Percentiles rank a stretch among this genome's conserved stretches.
Evolutionary conservation across 2,888 invertebrate species (phyloP).

Genomic region (Lordiphosa andalusiaca): DNA sequence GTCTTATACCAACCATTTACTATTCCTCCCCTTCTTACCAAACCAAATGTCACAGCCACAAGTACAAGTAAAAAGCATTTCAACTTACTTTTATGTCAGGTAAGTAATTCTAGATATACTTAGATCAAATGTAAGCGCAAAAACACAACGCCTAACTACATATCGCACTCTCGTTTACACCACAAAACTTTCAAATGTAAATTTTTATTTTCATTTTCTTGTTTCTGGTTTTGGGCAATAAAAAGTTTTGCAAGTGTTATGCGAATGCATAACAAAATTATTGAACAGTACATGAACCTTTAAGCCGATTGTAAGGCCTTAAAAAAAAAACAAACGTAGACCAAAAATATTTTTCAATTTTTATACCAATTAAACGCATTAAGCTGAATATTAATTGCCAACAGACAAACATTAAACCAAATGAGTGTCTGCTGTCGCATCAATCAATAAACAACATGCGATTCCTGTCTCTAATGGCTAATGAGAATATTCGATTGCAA

Average conservation of each 20-base stretch:
- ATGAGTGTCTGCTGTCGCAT: constrained; percentile 3
- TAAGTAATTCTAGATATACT: constrained; percentile 13
- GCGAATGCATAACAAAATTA: constrained; percentile 21
- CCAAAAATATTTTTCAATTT: too few species aligned
- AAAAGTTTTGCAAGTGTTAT: constrained; percentile 43
- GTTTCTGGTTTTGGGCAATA: constrained; percentile 23
- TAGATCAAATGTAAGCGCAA: not conserved
- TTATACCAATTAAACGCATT: not conserved
- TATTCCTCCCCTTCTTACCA: constrained; percentile 13
- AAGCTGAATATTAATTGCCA: not conserved
- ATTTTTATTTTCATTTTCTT: not conserved
- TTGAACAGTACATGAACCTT: constrained; percentile 10
- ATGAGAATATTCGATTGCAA: constrained; percentile 25
- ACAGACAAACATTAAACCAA: too few species aligned
- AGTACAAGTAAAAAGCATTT: constrained; percentile 64
- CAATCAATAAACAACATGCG: constrained; percentile 16
- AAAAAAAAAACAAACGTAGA: too few species aligned
- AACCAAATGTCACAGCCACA: constrained; percentile 46
- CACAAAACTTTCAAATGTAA: constrained; percentile 26
- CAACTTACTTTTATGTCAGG: constrained; percentile 31
- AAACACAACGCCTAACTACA: constrained; percentile 14
- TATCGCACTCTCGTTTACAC: constrained; percentile 33
- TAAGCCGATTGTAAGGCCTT: too few species aligned
- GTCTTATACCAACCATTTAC: constrained; percentile 6
- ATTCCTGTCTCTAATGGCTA: constrained; percentile 13